These are phyloP conservation scores for Scaptomyza montana DNA, from an alignment of 1,140 invertebrate genomes.

Conservation along the genomic window DNA sequence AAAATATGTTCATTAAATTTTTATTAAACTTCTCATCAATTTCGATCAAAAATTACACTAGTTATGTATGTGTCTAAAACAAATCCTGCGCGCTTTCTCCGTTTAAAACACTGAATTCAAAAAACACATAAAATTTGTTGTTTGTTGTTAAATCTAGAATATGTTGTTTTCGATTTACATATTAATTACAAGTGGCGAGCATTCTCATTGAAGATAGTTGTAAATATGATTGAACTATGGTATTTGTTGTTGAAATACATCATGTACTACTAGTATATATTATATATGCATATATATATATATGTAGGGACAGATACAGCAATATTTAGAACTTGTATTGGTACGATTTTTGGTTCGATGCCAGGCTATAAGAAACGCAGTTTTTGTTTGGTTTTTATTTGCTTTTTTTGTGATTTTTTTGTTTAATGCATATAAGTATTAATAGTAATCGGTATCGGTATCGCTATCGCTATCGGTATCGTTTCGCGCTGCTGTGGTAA, in stretches of 20 bases:
- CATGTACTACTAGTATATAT: not conserved
- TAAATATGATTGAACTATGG: constrained; percentile 19
- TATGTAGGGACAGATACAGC: constrained; percentile 28
- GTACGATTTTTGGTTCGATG: not conserved
- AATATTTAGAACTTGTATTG: constrained; percentile 15
- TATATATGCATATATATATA: constrained; percentile 13
- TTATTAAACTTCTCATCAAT: constrained; percentile 70
- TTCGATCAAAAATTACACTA: constrained; percentile 67
- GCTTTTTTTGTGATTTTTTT: constrained; percentile 33
- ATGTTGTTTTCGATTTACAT: constrained; percentile 72
- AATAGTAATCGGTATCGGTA: constrained; percentile 60
- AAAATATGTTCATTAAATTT: constrained; percentile 62
- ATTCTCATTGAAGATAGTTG: constrained; percentile 16
- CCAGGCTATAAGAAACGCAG: constrained; percentile 40
- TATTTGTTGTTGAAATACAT: constrained; percentile 12
- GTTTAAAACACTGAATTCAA: constrained; percentile 15
- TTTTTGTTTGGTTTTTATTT: constrained; percentile 37
- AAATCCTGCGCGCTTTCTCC: constrained; percentile 55
- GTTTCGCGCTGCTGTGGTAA: constrained; percentile 72
- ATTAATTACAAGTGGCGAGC: constrained; percentile 66
- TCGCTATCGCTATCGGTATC: constrained; percentile 28
- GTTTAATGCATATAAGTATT: constrained; percentile 57
- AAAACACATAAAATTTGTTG: constrained; percentile 59
- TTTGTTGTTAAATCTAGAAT: constrained; percentile 64
- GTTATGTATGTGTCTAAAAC: constrained; percentile 77